A percentile compares a stretch with the other conserved stretches of the same genome.
Evolutionary conservation across 2,797 vertebrate genomes (phyloP).

Genomic region (Phrynocephalus forsythii): DNA sequence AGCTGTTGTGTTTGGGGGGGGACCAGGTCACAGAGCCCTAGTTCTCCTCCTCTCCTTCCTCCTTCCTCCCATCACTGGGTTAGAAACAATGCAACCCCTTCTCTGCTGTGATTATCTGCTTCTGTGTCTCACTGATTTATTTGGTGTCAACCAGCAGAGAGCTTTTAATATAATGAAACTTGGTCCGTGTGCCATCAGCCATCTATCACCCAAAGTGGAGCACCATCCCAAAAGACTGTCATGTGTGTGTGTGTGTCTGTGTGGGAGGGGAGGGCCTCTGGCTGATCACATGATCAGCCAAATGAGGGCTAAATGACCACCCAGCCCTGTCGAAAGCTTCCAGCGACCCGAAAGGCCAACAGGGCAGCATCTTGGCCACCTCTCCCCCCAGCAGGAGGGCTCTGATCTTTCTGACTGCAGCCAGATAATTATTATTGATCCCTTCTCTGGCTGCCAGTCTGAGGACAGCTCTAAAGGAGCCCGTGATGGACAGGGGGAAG

Average conservation of each 20-base stretch:
- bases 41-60: background rate
- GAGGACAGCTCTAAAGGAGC: constrained; percentile 80
- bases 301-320: constrained; percentile 48
- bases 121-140: constrained; percentile 52
- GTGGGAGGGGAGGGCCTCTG: constrained; percentile 29
- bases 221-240: constrained; percentile 63
- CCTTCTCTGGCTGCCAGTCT: constrained; percentile 91
- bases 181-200: constrained; percentile 21
- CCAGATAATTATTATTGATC: constrained; percentile 99
- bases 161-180: constrained; percentile 60
- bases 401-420: constrained; percentile 84
- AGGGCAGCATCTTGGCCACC: no score
- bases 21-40: no score
- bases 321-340: no score
- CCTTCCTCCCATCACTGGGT: background rate
- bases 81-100: constrained; percentile 23
- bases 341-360: no score
- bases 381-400: constrained; percentile 18
- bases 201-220: constrained; percentile 47
- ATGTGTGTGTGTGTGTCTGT: constrained; percentile 9
- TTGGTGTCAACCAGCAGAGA: constrained; percentile 50
- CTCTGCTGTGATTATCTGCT: constrained; percentile 45
- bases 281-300: constrained; percentile 67
- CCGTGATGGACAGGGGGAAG: constrained; percentile 91
- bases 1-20: background rate